Evolutionary conservation across 2,797 vertebrate genomes (phyloP).

Genomic region (Ctenochaetus hawaiiensis): DNA sequence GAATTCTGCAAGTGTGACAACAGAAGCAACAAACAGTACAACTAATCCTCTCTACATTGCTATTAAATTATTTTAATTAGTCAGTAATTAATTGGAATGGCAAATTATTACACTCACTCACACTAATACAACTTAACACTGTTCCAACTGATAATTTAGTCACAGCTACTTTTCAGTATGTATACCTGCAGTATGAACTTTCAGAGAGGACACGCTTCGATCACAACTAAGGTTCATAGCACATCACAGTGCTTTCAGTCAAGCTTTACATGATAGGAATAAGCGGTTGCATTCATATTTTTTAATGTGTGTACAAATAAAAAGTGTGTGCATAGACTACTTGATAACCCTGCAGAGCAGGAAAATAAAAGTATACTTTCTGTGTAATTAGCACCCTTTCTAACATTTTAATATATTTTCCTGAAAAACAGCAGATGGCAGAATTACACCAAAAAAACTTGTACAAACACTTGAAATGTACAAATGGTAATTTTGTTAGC

Average conservation of each 20-base stretch:
- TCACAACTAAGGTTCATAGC: neutral
- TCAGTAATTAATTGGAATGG: slow-evolving; percentile 57
- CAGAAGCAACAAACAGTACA: slow-evolving; percentile 39
- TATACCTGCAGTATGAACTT: slow-evolving; percentile 1
- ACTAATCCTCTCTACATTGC: slow-evolving; percentile 50
- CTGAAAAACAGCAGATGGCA: neutral
- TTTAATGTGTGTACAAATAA: neutral
- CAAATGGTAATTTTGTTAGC: no score
- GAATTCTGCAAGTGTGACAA: slow-evolving; percentile 46
- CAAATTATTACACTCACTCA: slow-evolving; percentile 22
- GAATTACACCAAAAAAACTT: neutral
- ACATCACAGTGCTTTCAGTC: neutral
- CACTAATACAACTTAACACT: slow-evolving; percentile 34
- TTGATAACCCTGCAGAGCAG: neutral
- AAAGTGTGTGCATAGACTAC: neutral
- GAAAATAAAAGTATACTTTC: neutral
- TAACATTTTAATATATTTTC: no score
- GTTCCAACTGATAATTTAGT: slow-evolving; percentile 25
- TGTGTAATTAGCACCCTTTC: no score
- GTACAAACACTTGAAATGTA: no score
- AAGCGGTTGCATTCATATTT: neutral
- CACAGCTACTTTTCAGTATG: slow-evolving; percentile 6
- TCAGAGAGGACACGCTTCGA: neutral
- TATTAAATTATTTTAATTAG: slow-evolving; percentile 60
- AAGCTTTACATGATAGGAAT: neutral